Evolutionary conservation across 2,888 invertebrate genomes (phyloP).

Genomic region (Epinotia ramella): DNA sequence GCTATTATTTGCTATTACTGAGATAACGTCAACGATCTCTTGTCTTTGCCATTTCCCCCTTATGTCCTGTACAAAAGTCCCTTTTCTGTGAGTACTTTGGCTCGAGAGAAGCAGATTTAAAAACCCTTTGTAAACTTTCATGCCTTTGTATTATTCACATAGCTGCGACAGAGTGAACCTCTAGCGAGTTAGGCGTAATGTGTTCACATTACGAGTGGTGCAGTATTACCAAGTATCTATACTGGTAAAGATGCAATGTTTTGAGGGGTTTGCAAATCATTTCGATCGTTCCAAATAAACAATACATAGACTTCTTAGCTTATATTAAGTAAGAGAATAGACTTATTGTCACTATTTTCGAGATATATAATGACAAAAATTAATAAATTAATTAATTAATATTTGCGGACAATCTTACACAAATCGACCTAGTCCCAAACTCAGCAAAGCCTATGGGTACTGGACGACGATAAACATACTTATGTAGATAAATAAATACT

Average conservation of each 20-base stretch:
- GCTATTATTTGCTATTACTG: constrained; percentile 5
- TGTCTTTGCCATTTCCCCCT: constrained; percentile 14
- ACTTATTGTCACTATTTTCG: too few species aligned
- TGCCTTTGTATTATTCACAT: constrained; percentile 40
- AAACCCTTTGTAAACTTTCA: constrained; percentile 43
- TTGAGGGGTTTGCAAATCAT: too few species aligned
- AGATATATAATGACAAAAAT: too few species aligned
- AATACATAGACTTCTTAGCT: too few species aligned
- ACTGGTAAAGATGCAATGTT: not conserved
- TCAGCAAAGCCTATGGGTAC: too few species aligned
- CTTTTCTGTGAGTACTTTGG: constrained; percentile 28
- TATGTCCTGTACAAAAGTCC: constrained; percentile 6
- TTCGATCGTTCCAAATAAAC: too few species aligned
- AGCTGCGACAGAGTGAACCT: constrained; percentile 20
- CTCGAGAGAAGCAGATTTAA: constrained; percentile 31
- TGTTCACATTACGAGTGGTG: constrained; percentile 5
- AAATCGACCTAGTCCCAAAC: too few species aligned
- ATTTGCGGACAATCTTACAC: too few species aligned
- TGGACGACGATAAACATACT: too few species aligned
- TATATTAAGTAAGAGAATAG: too few species aligned
- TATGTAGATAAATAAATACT: too few species aligned
- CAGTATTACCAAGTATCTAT: constrained; percentile 1
- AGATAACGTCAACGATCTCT: not conserved
- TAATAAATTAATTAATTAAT: too few species aligned
- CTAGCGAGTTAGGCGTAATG: constrained; percentile 15